These are phyloP conservation scores for Polyommatus iphigenia DNA, from an alignment of 2,888 invertebrate species.

Conservation along the genomic window DNA sequence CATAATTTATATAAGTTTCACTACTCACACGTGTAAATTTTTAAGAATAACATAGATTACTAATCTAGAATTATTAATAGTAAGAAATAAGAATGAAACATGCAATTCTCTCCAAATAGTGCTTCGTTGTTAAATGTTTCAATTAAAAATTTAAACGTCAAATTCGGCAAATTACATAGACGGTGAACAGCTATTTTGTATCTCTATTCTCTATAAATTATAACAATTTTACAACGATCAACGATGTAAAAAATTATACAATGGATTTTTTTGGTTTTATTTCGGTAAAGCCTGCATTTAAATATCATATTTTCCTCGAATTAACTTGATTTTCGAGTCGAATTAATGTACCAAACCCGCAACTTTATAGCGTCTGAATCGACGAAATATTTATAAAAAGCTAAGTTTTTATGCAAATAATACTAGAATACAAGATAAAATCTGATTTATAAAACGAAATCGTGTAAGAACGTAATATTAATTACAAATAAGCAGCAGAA, in stretches of 20 bases:
- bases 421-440: neutral
- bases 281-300: neutral
- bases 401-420: neutral
- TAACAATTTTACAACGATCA: too few relatives aligned
- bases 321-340: neutral
- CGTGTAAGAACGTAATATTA: neutral
- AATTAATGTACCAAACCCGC: neutral
- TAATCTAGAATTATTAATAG: too few relatives aligned
- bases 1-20: too few relatives aligned
- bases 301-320: neutral
- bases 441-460: conserved; percentile 17
- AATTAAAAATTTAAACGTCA: too few relatives aligned
- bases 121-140: too few relatives aligned
- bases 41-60: too few relatives aligned
- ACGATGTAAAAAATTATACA: neutral
- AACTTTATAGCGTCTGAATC: neutral
- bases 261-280: neutral
- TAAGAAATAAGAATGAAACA: too few relatives aligned
- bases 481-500: conserved; percentile 6
- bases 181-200: too few relatives aligned
- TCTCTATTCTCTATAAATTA: too few relatives aligned
- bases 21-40: too few relatives aligned
- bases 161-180: too few relatives aligned
- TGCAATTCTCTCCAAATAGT: too few relatives aligned
- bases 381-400: neutral